A percentile compares a stretch with the other conserved stretches of the same genome.
phyloP scores from a whole-genome alignment of 2,888 invertebrate genomes.

The Patella ulyssiponensis region DNA sequence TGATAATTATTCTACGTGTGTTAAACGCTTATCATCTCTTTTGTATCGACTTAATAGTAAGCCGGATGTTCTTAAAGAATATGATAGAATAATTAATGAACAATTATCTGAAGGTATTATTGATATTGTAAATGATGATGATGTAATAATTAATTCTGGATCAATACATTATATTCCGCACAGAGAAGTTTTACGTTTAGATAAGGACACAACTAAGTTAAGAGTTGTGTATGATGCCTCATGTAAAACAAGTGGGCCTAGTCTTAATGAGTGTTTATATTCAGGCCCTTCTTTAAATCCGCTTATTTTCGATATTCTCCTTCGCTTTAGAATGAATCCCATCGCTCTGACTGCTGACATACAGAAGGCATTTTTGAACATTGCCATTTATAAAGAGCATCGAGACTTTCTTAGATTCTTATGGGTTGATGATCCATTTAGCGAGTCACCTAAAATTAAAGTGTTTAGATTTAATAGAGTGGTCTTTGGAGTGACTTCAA shows the following conservation, averaged over 20 bases:
- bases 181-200: not conserved
- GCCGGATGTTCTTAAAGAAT: not conserved
- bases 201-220: not conserved
- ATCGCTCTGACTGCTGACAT: not conserved
- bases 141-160: not conserved
- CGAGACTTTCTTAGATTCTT: not conserved
- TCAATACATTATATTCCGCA: not conserved
- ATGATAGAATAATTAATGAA: not conserved
- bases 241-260: not conserved
- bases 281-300: not conserved
- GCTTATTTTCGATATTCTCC: not conserved
- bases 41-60: not conserved
- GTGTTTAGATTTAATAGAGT: conserved; percentile 3
- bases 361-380: conserved; percentile 3
- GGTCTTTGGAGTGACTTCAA: not conserved
- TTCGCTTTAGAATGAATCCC: not conserved
- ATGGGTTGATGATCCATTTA: conserved; percentile 2
- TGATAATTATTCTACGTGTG: not conserved
- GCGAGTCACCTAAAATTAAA: not conserved
- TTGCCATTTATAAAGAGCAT: not conserved
- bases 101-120: conserved; percentile 1
- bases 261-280: not conserved
- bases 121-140: not conserved
- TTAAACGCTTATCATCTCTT: not conserved
- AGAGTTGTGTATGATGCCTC: not conserved